Conservation (phyloP, 2,888 invertebrate genomes). For the Phymatocera aterrima region DNA sequence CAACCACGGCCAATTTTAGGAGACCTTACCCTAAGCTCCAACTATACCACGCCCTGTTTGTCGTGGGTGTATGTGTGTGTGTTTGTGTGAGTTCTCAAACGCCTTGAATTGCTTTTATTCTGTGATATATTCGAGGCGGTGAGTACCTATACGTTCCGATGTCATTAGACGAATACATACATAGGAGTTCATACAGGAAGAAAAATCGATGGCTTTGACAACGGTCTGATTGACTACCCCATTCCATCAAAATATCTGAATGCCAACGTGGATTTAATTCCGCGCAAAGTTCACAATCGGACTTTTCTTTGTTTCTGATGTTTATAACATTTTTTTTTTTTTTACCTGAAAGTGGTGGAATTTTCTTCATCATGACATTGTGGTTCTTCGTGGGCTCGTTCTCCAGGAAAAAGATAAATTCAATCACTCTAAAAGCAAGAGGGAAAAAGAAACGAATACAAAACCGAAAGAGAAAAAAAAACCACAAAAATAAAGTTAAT, state of each 20-base stretch:
- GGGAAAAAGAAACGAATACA: conserved; percentile 49
- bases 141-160: no score
- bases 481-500: background rate
- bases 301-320: background rate
- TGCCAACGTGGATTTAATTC: background rate
- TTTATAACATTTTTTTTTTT: no score
- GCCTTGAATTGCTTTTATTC: background rate
- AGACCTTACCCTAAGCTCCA: conserved; percentile 3
- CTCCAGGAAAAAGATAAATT: background rate
- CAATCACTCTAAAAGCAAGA: conserved; percentile 21
- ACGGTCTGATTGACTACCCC: no score
- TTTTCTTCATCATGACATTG: background rate
- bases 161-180: background rate
- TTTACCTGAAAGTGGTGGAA: background rate
- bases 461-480: conserved; percentile 47
- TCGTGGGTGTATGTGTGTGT: no score
- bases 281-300: background rate
- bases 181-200: background rate
- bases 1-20: conserved; percentile 9
- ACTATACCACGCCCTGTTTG: conserved; percentile 6
- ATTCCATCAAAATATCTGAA: no score
- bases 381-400: conserved; percentile 1
- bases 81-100: background rate
- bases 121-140: background rate
- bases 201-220: no score